Conservation (phyloP, 2,797 vertebrate species). For the Melanotaenia parkinsoni region DNA sequence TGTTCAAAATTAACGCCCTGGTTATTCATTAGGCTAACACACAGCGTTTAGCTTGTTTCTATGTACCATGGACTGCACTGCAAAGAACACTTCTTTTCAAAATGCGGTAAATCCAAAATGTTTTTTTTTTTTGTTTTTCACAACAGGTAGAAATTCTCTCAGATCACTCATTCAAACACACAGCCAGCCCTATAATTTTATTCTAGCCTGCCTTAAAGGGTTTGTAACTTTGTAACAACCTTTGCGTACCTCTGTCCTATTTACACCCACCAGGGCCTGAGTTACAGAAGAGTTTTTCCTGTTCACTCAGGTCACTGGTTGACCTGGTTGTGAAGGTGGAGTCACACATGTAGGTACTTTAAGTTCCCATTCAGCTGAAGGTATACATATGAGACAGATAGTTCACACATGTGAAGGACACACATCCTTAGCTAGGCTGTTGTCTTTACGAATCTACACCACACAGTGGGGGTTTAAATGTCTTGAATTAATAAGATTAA, state of each 20-base stretch:
- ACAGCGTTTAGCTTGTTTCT: conserved; percentile 1
- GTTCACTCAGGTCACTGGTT: conserved; percentile 6
- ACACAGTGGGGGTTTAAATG: conserved; percentile 1
- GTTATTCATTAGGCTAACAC: background rate
- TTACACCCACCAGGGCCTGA: conserved; percentile 10
- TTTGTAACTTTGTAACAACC: background rate
- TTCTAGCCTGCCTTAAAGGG: conserved; percentile 1
- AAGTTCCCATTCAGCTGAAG: conserved; percentile 34
- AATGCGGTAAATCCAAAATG: background rate
- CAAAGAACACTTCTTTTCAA: background rate
- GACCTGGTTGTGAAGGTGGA: conserved; percentile 37
- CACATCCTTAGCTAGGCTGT: conserved; percentile 6
- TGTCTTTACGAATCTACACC: conserved; percentile 48
- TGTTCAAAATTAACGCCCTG: background rate
- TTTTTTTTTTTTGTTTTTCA: background rate
- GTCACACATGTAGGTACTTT: conserved; percentile 11
- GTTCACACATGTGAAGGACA: conserved; percentile 12
- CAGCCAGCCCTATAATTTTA: background rate
- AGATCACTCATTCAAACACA: background rate
- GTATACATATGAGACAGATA: background rate
- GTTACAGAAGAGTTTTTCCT: conserved; percentile 38
- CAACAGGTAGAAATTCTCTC: background rate
- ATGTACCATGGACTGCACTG: background rate
- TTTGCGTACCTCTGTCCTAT: conserved; percentile 15
- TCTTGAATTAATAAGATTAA: conserved; percentile 1